phyloP scores from a whole-genome alignment of 2,113 vertebrate genomes.

The Ptychochromis oligacanthus region DNA sequence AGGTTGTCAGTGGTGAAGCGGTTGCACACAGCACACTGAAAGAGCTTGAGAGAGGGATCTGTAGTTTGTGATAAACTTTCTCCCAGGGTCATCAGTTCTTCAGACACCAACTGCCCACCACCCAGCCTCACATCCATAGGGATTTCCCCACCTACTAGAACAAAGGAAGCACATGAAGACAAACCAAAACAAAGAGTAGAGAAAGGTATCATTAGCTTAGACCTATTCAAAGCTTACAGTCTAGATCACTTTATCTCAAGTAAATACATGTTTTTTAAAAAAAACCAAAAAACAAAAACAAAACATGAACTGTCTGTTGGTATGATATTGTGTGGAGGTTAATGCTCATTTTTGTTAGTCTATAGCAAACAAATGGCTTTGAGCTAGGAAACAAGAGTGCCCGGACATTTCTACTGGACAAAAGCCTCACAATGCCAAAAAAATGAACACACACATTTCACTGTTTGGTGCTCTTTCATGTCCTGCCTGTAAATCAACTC shows the following conservation, averaged over 20 bases:
- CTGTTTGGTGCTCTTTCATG: constrained; percentile 60
- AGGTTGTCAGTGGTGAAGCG: constrained; percentile 97
- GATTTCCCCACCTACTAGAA: constrained; percentile 92
- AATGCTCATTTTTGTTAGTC: constrained; percentile 55
- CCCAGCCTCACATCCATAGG: constrained; percentile 95
- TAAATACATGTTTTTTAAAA: background rate
- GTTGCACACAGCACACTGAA: constrained; percentile 99
- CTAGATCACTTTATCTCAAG: background rate
- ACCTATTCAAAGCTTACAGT: constrained; percentile 1
- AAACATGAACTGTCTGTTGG: background rate
- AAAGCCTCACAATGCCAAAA: constrained; percentile 23
- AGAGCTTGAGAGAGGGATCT: constrained; percentile 97
- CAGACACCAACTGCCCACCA: constrained; percentile 94
- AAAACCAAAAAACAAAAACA: background rate
- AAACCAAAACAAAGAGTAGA: background rate
- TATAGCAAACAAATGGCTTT: constrained; percentile 53
- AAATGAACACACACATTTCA: constrained; percentile 47
- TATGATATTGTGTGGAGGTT: constrained; percentile 34
- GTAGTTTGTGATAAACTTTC: constrained; percentile 97
- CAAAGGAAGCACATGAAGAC: constrained; percentile 11
- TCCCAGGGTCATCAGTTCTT: constrained; percentile 97
- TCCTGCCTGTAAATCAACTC: constrained; percentile 67
- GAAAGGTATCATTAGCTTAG: background rate
- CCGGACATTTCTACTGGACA: constrained; percentile 31
- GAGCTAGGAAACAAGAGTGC: constrained; percentile 27